These are phyloP conservation scores for Theocolax elegans DNA, from an alignment of 1,140 invertebrate genomes.

Conservation along the genomic window DNA sequence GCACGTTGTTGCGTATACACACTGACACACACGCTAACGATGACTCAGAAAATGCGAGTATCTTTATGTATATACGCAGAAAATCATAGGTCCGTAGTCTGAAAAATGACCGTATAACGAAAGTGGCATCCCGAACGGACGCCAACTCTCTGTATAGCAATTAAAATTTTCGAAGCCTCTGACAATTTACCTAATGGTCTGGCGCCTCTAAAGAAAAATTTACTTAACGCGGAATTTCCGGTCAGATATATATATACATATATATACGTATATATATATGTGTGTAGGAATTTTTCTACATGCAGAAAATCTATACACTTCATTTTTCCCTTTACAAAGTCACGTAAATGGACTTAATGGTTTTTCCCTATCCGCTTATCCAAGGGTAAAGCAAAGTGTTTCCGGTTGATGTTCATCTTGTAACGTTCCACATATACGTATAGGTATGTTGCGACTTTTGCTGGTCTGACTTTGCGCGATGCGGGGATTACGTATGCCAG, in stretches of 20 bases:
- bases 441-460: slow-evolving; percentile 1
- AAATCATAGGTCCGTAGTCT: not conserved
- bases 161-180: slow-evolving; percentile 32
- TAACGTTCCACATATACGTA: not conserved
- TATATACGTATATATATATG: not conserved
- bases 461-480: not conserved
- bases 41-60: slow-evolving; percentile 3
- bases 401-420: not conserved
- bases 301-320: slow-evolving; percentile 25
- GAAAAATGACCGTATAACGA: slow-evolving; percentile 33
- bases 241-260: too few species aligned
- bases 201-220: not conserved
- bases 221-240: slow-evolving; percentile 3
- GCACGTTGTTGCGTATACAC: not conserved
- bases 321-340: too few species aligned
- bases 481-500: slow-evolving; percentile 19
- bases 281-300: slow-evolving; percentile 1
- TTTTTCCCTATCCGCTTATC: not conserved
- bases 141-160: too few species aligned
- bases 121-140: not conserved
- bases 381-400: not conserved
- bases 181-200: slow-evolving; percentile 32
- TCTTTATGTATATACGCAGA: not conserved
- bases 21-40: not conserved
- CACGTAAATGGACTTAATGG: slow-evolving; percentile 26